Base-by-base conservation (phyloP, 2,113 vertebrate genomes). In the Mesocricetus auratus region DNA sequence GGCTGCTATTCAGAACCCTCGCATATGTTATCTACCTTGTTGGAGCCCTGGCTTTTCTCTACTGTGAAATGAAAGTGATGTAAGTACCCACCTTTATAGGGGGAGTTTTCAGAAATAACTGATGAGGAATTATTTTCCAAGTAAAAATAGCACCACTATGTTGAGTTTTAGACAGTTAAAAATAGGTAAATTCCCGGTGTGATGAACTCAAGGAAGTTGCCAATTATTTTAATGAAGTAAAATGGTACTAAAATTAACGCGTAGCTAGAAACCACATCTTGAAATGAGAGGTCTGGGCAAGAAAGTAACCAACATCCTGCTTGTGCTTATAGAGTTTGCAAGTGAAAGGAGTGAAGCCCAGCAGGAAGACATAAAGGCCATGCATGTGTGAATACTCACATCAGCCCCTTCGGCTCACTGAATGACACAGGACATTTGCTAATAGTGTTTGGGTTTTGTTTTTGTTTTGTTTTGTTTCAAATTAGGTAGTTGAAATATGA, bases 141-240 rank as follows among this genome's bases (percentile, higher is more conserved):
- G 95, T 95, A 86, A 96, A 97, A 97, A 97, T 83, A 94, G 78
- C 73, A 96, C 50, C 2, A 50, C 47, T 29, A 94, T 68, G 69
- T 90, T 96, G 94, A 95, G 86, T 68, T 94, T 97, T 91, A 95
- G 71, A 91, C 42, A 68, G 96, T 94, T 97, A 96, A 97, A 97
- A 97, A 97, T 94, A 97, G 92, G 97, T 94, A 97, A 97, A 96
- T 64, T 95, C 94, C 66, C 94, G 92, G 39, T 97, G 82, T 97
- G 92, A 97, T 95, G 89, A 97, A 95, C 86, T 96, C 90, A 91
- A 94, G 88, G 90, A 97, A 96, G 53, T 94, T 91, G 81, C 92
- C 89, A 92, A 53, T 97, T 96, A 96, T 95, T 97, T 97, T 97
- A 98, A 96, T 96, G 82, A 98, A 94, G 47, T 88, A 94, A 96